Evolutionary conservation across 2,888 invertebrate species (phyloP).

Genomic region (Tortricodes alternella): DNA sequence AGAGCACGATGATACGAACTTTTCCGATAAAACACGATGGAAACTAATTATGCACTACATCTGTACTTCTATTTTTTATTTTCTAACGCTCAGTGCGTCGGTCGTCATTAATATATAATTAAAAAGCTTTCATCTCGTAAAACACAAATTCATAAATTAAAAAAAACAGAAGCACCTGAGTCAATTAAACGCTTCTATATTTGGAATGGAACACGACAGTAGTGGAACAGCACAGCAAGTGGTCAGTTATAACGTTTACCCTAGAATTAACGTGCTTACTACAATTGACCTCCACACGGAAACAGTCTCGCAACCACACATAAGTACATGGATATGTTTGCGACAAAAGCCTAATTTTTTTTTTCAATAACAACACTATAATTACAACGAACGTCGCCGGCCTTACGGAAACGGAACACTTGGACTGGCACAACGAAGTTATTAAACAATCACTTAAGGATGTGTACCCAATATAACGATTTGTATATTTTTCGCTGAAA

Average conservation of each 20-base stretch:
- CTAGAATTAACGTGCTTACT: constrained; percentile 23
- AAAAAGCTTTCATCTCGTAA: no score
- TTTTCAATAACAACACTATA: constrained; percentile 50
- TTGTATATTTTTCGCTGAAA: no score
- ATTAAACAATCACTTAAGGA: no score
- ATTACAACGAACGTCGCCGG: constrained; percentile 21
- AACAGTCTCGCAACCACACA: constrained; percentile 58
- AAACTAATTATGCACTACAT: no score
- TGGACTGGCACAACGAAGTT: constrained; percentile 9
- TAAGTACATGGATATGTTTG: constrained; percentile 76
- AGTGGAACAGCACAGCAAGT: constrained; percentile 7
- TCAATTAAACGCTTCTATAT: neutral
- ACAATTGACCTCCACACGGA: constrained; percentile 49
- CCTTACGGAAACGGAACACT: constrained; percentile 10
- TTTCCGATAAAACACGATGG: no score
- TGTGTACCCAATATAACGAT: no score
- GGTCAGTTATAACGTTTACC: constrained; percentile 23
- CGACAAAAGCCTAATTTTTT: constrained; percentile 75
- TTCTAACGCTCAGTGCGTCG: no score
- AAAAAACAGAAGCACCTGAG: neutral
- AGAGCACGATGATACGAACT: no score
- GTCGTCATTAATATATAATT: neutral
- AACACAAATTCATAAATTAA: no score
- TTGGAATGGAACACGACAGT: constrained; percentile 21
- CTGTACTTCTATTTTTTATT: no score